These are phyloP conservation scores for Agrotis segetum DNA, from an alignment of 2,888 invertebrate species.

Conservation along the genomic window DNA sequence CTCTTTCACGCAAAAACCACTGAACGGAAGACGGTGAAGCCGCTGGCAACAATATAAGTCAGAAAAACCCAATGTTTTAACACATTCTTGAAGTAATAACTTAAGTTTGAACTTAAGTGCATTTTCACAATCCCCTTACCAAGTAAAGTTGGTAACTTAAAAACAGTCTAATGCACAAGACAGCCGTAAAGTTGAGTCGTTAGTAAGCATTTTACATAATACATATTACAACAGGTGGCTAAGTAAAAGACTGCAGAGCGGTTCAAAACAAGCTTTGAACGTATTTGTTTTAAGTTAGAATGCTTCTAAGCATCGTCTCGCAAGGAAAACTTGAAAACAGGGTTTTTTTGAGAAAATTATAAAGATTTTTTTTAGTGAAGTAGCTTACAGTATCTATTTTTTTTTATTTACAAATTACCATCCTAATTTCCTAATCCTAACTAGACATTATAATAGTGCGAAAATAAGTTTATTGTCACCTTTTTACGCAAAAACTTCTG, in stretches of 20 bases:
- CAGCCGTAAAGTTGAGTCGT: slow-evolving; percentile 53
- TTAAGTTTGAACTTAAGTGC: slow-evolving; percentile 29
- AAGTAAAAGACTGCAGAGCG: slow-evolving; percentile 30
- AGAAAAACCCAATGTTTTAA: too few relatives aligned
- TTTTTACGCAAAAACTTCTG: too few relatives aligned
- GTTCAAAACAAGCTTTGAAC: slow-evolving; percentile 27
- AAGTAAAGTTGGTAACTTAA: slow-evolving; percentile 29
- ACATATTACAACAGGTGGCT: slow-evolving; percentile 59
- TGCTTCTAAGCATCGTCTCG: not conserved
- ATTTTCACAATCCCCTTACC: slow-evolving; percentile 24
- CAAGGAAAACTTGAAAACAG: not conserved
- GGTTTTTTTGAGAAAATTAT: not conserved
- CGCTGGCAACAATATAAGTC: too few relatives aligned
- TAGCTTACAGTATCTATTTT: too few relatives aligned
- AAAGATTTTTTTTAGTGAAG: too few relatives aligned
- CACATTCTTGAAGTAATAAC: slow-evolving; percentile 15
- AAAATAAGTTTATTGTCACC: too few relatives aligned
- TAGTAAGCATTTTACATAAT: slow-evolving; percentile 61
- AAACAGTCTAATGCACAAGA: slow-evolving; percentile 42
- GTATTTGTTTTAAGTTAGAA: slow-evolving; percentile 20
- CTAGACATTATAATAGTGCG: too few relatives aligned
- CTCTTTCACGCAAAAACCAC: too few relatives aligned
- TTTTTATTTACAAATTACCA: too few relatives aligned
- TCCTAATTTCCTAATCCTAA: too few relatives aligned
- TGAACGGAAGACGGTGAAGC: too few relatives aligned